Evolutionary conservation across 2,888 invertebrate genomes (phyloP).

Genomic region (Leptarthrus brevirostris): DNA sequence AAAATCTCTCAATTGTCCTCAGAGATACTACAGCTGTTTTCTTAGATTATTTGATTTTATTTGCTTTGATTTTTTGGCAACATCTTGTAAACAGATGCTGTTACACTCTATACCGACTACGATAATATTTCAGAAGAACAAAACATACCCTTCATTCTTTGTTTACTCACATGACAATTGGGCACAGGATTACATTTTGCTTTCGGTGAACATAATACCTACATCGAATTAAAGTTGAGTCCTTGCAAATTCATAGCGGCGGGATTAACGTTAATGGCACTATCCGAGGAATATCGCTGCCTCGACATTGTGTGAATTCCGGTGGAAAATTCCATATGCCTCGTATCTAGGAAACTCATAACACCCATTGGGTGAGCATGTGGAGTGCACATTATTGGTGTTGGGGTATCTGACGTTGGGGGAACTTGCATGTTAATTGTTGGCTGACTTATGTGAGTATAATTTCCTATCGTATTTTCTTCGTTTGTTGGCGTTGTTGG

Average conservation of each 20-base stretch:
- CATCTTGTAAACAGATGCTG: too few relatives aligned
- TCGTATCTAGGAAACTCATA: slow-evolving; percentile 77
- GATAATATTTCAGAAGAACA: too few relatives aligned
- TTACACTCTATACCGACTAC: too few relatives aligned
- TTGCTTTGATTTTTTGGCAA: too few relatives aligned
- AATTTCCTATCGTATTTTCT: slow-evolving; percentile 66
- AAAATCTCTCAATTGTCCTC: too few relatives aligned
- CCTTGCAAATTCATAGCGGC: slow-evolving; percentile 78
- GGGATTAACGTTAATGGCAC: slow-evolving; percentile 69
- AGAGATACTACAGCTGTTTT: too few relatives aligned
- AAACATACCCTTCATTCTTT: background rate
- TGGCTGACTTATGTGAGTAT: slow-evolving; percentile 63
- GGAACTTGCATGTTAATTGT: slow-evolving; percentile 68
- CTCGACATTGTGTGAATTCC: slow-evolving; percentile 72
- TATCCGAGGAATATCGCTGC: slow-evolving; percentile 65
- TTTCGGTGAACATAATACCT: slow-evolving; percentile 63
- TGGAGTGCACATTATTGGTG: slow-evolving; percentile 74
- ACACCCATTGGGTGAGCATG: slow-evolving; percentile 74
- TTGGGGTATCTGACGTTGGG: slow-evolving; percentile 67
- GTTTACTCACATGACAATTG: slow-evolving; percentile 3
- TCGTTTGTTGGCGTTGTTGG: slow-evolving; percentile 65
- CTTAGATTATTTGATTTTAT: too few relatives aligned
- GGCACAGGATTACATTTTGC: background rate
- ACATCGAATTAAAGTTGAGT: slow-evolving; percentile 82
- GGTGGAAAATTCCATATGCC: slow-evolving; percentile 75